Evolutionary conservation across 92 coral and sea anemone genomes (phyloP), one percentile per base, ranked within the genome.

Genomic region (Phenganax marumi): DNA sequence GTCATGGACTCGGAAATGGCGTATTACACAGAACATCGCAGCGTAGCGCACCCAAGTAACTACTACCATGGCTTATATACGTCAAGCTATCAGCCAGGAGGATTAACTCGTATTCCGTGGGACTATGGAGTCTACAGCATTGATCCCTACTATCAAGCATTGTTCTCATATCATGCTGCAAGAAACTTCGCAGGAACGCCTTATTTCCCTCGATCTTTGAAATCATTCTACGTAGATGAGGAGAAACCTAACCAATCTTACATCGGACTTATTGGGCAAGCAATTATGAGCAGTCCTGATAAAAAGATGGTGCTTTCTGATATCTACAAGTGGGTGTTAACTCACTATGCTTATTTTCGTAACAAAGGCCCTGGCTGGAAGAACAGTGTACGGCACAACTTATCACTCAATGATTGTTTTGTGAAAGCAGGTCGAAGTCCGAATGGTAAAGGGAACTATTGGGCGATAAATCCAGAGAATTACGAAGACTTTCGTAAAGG

Each of bases 281-380:
- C 89, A 13, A 86, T 86, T 58, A 77, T 86, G 81, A 86, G 89
- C 68, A 81, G 83, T 21, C 89, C 86, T 9, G 86, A 86, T 14
- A 68, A 86, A 19, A 86, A 86, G 14, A 84, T 86, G 53, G 89
- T 86, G 7, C 86, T 86, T 5, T 81, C 83, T 51, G 89, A 86
- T 55, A 86, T 86, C 17, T 86, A 86, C 75, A 86, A 86, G 79
- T 86, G 84, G 77, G 89, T 86, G 26, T 80, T 86, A 8, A 86
- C 89, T 2, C 84, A 86, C 50, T 86, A 86, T 54, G 82, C 89
- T 43, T 86, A 86, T 65, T 86, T 81, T 50, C 84, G 89, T 24
- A 86, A 86, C 61, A 86, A 86, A n/a, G 89, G 89, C 8, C 89
- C 89, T 3, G 89, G 89, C 6, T 86, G 89, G 89, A 82, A 84